Conservation (phyloP, 2,113 vertebrate genomes). For the Marmota monax region DNA sequence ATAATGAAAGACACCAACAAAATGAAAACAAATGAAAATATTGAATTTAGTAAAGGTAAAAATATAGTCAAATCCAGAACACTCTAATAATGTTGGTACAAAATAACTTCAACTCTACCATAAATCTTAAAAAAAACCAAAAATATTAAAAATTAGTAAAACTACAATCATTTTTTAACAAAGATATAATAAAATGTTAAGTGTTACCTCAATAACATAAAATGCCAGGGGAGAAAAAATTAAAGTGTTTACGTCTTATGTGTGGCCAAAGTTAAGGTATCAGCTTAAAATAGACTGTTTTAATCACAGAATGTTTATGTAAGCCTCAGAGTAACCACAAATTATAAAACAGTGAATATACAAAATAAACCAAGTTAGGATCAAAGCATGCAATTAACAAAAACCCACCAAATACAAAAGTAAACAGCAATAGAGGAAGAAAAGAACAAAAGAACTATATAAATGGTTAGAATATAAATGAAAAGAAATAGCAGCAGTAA, state of each 20-base stretch:
- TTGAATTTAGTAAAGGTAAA: neutral
- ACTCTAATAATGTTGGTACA: neutral
- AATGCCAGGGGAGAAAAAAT: neutral
- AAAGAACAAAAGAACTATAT: too few relatives aligned
- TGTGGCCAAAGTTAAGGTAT: neutral
- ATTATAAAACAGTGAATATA: too few relatives aligned
- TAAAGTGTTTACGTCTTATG: neutral
- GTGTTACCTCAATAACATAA: neutral
- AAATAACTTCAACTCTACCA: neutral
- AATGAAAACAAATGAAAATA: neutral
- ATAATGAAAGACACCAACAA: neutral
- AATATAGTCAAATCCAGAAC: neutral
- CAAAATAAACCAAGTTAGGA: too few relatives aligned
- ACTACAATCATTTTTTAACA: neutral
- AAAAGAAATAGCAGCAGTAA: too few relatives aligned
- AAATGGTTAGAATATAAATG: too few relatives aligned
- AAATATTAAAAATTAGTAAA: neutral
- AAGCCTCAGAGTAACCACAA: too few relatives aligned
- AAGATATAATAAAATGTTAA: neutral
- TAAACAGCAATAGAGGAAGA: too few relatives aligned
- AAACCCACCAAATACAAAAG: too few relatives aligned
- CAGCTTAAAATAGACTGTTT: too few relatives aligned
- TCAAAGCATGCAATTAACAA: too few relatives aligned
- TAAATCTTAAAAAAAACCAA: neutral
- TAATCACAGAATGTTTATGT: too few relatives aligned